Evolutionary conservation across 2,113 vertebrate genomes (phyloP), one percentile per base, ranked within the genome.

Genomic region (Mormoops blainvillei): DNA sequence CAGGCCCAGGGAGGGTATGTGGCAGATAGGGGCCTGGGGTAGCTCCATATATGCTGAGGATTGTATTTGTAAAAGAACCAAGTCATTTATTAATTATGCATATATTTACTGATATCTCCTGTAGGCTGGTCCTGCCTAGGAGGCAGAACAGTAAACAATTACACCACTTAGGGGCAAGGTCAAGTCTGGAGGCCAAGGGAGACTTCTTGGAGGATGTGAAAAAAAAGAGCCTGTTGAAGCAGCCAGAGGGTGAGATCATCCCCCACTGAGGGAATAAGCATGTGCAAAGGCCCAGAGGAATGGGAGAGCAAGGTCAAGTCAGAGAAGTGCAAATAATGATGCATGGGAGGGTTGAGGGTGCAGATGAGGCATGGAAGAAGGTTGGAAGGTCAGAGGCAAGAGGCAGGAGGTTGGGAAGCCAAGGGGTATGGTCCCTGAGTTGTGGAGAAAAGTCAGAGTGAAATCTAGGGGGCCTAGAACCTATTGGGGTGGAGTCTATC

Each of bases 261-360:
- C 74, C 36, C 65, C 52, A 43, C 74, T 15, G 22, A 71, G 76
- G 52, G 61, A 73, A 73, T 6, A 87, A 61, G 77, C 71, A 92
- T 48, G 20, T 91, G 86, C 82, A 94, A 97, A 96, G 89, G 38
- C 67, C 85, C 87, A 77, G 83, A 84, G 43, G 58, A 76, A 76
- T 33, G 65, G 50, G 5, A 50, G 45, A 82, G 28, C 41, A 94
- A 85, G 18, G n/a, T 9, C 54, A 77, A 65, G 14, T 86, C 80
- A 78, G 67, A 7, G 70, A 87, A 96, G 65, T 48, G n/a, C 38
- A 77, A 77, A 61, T 65, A 50, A 63, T 71, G 83, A 43, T 48
- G 33, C 38, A 28, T 22, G 65, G 36, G 38, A 87, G 2, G 52
- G 28, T 3, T 31, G 56, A 80, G 43, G 50, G 33, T 22, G 43